Evolutionary conservation across 2,797 vertebrate species (phyloP).

Genomic region (Ficedula albicollis): DNA sequence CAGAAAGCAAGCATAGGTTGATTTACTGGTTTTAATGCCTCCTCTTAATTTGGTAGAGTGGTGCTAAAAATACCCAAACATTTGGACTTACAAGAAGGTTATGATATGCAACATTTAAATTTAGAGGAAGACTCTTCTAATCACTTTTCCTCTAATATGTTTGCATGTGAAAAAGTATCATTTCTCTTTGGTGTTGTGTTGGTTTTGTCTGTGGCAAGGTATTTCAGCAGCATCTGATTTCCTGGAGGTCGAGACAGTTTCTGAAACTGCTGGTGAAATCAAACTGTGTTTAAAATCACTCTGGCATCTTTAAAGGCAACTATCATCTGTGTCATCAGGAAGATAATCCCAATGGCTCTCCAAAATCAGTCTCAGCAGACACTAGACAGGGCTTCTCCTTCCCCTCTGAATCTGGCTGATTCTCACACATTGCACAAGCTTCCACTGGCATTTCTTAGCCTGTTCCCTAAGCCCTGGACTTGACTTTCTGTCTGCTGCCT

Average conservation of each 20-base stretch:
- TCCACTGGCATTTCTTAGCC: neutral
- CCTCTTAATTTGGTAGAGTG: neutral
- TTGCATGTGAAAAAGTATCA: neutral
- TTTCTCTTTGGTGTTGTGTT: neutral
- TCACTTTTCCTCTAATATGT: neutral
- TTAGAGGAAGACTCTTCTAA: neutral
- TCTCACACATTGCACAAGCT: neutral
- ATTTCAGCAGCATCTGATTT: neutral
- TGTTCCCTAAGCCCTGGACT: neutral
- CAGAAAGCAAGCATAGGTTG: neutral
- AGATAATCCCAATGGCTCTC: neutral
- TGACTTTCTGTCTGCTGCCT: conserved; percentile 18
- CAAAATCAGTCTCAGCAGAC: neutral
- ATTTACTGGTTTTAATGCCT: neutral
- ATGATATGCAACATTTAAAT: neutral
- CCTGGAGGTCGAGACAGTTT: neutral
- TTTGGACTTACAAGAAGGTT: neutral
- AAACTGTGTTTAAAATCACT: neutral
- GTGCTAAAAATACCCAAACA: neutral
- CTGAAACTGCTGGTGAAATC: neutral
- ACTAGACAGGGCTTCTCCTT: neutral
- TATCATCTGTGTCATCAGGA: neutral
- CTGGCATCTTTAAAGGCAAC: neutral
- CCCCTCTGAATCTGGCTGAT: neutral
- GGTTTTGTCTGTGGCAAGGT: neutral